A percentile compares a stretch with the other conserved stretches of the same genome.
Conservation (phyloP, 2,113 vertebrate species). For the Empidonax alnorum region DNA sequence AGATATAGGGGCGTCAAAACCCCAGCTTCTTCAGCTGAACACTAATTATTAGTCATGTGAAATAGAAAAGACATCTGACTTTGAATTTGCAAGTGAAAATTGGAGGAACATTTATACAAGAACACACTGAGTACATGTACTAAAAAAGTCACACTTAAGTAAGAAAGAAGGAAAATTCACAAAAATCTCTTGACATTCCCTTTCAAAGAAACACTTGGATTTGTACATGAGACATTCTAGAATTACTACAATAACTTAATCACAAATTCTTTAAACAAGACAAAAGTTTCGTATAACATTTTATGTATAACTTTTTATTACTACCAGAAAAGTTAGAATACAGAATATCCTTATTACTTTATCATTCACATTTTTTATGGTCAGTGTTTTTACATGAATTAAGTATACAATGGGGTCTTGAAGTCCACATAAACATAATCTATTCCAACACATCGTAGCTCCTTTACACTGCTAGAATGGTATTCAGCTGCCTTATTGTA, state of each 20-base stretch:
- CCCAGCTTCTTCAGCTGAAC: not conserved
- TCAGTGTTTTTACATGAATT: not conserved
- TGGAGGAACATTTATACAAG: not conserved
- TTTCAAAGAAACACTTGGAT: not conserved
- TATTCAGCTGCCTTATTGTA: not conserved
- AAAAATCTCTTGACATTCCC: not conserved
- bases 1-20: not conserved
- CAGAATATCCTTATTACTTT: not conserved
- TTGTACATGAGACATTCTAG: not conserved
- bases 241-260: not conserved
- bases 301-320: not conserved
- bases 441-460: not conserved
- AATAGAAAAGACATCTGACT: not conserved
- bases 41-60: not conserved
- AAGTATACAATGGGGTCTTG: not conserved
- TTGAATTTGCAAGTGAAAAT: slow-evolving; percentile 14
- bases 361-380: not conserved
- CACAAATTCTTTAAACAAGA: not conserved
- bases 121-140: not conserved
- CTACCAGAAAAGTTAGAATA: not conserved
- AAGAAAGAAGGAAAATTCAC: not conserved
- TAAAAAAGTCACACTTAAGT: not conserved
- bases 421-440: not conserved
- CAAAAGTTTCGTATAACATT: not conserved
- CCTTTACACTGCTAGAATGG: not conserved